A percentile compares a stretch with the other conserved stretches of the same genome.
These are phyloP conservation scores for Chloroceryle inda DNA, from an alignment of 2,797 vertebrate genomes.

Conservation along the genomic window DNA sequence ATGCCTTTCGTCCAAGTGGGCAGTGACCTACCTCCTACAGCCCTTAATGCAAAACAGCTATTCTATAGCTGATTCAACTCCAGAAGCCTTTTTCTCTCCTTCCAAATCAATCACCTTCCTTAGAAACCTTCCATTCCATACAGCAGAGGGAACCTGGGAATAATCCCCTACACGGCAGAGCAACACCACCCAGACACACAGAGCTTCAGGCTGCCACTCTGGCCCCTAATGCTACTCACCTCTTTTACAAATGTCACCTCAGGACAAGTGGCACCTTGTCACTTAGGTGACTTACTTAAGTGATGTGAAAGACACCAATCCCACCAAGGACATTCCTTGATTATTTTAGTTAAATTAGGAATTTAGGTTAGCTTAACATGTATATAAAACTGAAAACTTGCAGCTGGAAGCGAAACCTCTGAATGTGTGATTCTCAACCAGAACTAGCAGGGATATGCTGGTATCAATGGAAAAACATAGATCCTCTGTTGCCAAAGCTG, in stretches of 20 bases:
- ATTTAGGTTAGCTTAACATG: background rate
- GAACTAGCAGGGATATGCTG: background rate
- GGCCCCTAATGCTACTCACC: background rate
- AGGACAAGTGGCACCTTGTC: too few species aligned
- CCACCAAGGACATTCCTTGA: background rate
- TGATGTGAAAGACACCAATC: background rate
- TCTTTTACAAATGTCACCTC: background rate
- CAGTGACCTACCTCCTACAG: background rate
- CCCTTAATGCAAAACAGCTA: background rate
- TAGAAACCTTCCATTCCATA: background rate
- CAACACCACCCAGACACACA: accelerated
- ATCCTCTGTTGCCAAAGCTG: background rate
- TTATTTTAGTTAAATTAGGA: background rate
- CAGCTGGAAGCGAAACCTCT: background rate
- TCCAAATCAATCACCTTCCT: background rate
- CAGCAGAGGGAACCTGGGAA: background rate
- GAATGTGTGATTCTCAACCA: background rate
- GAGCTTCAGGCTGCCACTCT: background rate
- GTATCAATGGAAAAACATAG: background rate
- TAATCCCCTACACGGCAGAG: background rate
- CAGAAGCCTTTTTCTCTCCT: background rate
- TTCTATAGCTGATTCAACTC: background rate
- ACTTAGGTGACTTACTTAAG: too few species aligned
- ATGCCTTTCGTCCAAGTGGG: background rate
- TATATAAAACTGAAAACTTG: background rate